Conservation (phyloP, 2,113 vertebrate species). For the Atlantisia rogersi region DNA sequence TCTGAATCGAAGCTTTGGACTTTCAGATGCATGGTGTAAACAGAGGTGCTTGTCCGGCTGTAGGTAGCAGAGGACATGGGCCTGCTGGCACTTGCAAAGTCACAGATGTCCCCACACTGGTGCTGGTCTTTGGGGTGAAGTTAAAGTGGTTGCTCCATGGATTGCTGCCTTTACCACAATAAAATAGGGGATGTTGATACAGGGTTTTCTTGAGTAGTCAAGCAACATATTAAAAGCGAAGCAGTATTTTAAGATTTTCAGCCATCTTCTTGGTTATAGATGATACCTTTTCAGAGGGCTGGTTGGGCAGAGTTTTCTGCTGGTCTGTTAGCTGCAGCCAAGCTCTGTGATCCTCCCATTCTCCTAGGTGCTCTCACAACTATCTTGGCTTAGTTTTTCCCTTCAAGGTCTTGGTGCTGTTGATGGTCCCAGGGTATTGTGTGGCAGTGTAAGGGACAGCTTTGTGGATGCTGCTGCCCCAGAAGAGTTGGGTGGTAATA, state of each 20-base stretch:
- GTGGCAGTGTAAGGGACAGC: neutral
- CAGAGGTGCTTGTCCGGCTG: accelerated
- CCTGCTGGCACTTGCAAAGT: neutral
- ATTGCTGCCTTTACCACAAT: neutral
- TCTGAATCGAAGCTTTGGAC: neutral
- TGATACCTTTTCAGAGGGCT: neutral
- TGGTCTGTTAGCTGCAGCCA: neutral
- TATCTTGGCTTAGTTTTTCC: neutral
- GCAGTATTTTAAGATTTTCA: neutral
- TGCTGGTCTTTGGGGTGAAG: neutral
- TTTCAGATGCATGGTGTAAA: neutral
- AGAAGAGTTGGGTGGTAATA: neutral
- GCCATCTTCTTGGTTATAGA: accelerated
- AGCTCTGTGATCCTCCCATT: neutral
- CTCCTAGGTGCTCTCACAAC: neutral
- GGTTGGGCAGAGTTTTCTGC: neutral
- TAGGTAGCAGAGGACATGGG: neutral
- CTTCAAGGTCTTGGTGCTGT: neutral
- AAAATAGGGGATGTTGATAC: neutral
- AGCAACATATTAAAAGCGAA: neutral
- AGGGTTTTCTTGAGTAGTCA: neutral
- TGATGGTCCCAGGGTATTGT: neutral
- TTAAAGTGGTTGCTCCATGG: neutral
- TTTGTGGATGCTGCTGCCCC: neutral
- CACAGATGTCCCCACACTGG: neutral